A percentile compares a stretch with the other conserved stretches of the same genome.
Evolutionary conservation across 2,888 invertebrate genomes (phyloP).

Genomic region (Megalurothrips usitatus): DNA sequence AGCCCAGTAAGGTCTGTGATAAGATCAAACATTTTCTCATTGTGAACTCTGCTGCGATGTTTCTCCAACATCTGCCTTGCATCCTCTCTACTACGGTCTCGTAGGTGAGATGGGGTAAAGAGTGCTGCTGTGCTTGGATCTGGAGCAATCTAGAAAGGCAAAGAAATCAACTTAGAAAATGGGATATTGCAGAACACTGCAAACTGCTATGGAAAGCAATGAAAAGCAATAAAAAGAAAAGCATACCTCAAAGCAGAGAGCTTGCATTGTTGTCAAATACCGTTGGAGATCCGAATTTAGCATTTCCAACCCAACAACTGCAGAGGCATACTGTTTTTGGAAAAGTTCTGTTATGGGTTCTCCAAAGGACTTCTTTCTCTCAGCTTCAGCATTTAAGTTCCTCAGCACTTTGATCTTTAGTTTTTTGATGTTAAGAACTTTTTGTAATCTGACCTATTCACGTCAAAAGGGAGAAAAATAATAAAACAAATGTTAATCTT

Average conservation of each 20-base stretch:
- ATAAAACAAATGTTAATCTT: slow-evolving; percentile 27
- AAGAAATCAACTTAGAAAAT: background rate
- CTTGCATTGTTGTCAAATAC: slow-evolving; percentile 62
- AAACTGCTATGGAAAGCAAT: background rate
- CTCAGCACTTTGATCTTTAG: slow-evolving; percentile 72
- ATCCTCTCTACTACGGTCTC: slow-evolving; percentile 82
- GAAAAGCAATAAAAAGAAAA: background rate
- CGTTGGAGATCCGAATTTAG: slow-evolving; percentile 85
- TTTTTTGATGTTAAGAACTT: slow-evolving; percentile 77
- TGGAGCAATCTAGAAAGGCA: slow-evolving; percentile 60
- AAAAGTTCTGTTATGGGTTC: slow-evolving; percentile 79
- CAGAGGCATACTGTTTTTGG: slow-evolving; percentile 77
- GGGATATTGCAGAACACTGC: background rate
- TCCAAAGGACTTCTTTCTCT: slow-evolving; percentile 76
- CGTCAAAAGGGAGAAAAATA: slow-evolving; percentile 37
- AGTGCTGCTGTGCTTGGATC: slow-evolving; percentile 82
- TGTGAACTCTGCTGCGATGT: slow-evolving; percentile 58
- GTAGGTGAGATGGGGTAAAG: slow-evolving; percentile 80
- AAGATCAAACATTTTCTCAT: slow-evolving; percentile 61
- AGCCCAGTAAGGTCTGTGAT: slow-evolving; percentile 85
- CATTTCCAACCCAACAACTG: slow-evolving; percentile 81
- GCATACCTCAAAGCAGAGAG: slow-evolving; percentile 37
- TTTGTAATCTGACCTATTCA: slow-evolving; percentile 74
- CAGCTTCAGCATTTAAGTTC: slow-evolving; percentile 86
- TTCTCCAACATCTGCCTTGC: slow-evolving; percentile 74